Evolutionary conservation across 2,797 vertebrate genomes (phyloP).

Genomic region (Spinus pinus): DNA sequence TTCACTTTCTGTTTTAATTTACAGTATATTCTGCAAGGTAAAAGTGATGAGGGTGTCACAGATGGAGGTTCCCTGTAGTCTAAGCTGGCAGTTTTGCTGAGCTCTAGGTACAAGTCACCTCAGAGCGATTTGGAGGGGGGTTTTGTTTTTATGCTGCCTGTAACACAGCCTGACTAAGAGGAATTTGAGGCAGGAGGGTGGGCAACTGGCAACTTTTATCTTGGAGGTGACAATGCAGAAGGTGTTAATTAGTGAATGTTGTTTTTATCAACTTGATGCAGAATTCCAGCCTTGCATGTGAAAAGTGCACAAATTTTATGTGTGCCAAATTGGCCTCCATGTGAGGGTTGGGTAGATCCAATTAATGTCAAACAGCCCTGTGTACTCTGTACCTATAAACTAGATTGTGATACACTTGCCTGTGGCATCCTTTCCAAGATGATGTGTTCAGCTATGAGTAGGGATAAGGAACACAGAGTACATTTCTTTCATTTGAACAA

Average conservation of each 20-base stretch:
- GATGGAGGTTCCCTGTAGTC: constrained; percentile 73
- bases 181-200: constrained; percentile 57
- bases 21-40: constrained; percentile 62
- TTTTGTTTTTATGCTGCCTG: constrained; percentile 27
- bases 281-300: constrained; percentile 64
- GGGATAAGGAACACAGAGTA: background rate
- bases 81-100: constrained; percentile 71
- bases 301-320: constrained; percentile 66
- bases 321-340: constrained; percentile 69
- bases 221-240: constrained; percentile 71
- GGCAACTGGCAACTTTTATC: constrained; percentile 69
- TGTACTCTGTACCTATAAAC: constrained; percentile 11
- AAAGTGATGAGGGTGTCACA: constrained; percentile 55
- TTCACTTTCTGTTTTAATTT: constrained; percentile 65
- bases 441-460: constrained; percentile 1
- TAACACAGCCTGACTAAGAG: constrained; percentile 54
- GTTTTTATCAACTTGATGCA: constrained; percentile 52
- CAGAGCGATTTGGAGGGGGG: constrained; percentile 41
- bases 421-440: constrained; percentile 36
- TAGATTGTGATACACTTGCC: constrained; percentile 48
- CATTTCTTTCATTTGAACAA: background rate
- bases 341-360: constrained; percentile 68
- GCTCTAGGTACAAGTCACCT: constrained; percentile 51
- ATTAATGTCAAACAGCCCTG: constrained; percentile 72
- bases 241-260: constrained; percentile 74